Percentiles rank a stretch among this genome's conserved stretches.
phyloP scores from a whole-genome alignment of 2,797 vertebrate genomes.

The Enteromius radiatus region DNA sequence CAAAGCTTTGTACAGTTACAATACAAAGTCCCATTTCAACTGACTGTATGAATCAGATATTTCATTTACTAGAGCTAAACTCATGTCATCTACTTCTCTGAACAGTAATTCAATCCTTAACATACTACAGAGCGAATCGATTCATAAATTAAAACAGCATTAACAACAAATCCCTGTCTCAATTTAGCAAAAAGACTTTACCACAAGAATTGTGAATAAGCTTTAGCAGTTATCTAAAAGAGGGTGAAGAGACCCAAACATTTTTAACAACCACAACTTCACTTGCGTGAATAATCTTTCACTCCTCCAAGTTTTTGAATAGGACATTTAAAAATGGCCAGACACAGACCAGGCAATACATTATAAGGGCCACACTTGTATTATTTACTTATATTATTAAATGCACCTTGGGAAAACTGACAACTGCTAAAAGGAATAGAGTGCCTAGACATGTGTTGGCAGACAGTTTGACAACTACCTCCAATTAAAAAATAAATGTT shows the following conservation, averaged over 20 bases:
- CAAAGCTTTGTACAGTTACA: not conserved
- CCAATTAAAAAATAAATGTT: not conserved
- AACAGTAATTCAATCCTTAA: not conserved
- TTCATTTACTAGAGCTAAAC: not conserved
- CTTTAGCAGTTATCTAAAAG: not conserved
- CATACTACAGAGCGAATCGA: not conserved
- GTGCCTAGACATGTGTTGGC: not conserved
- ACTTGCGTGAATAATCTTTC: not conserved
- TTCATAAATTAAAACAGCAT: not conserved
- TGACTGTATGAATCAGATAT: not conserved
- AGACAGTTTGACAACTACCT: not conserved
- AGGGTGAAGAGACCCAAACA: not conserved
- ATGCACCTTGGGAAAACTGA: not conserved
- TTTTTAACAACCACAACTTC: not conserved
- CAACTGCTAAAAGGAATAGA: not conserved
- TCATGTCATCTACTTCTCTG: slow-evolving; percentile 4
- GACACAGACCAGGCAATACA: not conserved
- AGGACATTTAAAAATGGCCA: not conserved
- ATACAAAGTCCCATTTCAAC: not conserved
- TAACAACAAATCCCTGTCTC: not conserved
- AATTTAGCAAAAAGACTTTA: not conserved
- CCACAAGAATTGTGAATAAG: not conserved
- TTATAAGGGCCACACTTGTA: not conserved
- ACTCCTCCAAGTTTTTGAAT: not conserved
- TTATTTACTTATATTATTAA: slow-evolving; percentile 3